These are phyloP conservation scores for Eutolmus rufibarbis DNA, from an alignment of 2,888 invertebrate species.

Conservation along the genomic window DNA sequence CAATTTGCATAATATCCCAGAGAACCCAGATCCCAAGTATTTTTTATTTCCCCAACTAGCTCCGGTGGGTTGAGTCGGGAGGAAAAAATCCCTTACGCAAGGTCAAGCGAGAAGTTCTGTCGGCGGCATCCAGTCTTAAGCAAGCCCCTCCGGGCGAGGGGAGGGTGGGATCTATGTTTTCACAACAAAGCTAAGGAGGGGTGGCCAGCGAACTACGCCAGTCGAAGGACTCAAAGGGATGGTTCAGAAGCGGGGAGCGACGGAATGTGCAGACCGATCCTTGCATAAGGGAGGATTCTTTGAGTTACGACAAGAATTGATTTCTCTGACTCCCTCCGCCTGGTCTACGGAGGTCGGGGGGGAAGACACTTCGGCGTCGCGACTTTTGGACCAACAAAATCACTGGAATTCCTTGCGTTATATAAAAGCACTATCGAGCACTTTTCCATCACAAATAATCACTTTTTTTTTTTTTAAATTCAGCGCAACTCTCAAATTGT, in stretches of 20 bases:
- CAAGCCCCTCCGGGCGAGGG: neutral
- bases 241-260: neutral
- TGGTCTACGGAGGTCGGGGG: neutral
- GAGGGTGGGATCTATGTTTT: neutral
- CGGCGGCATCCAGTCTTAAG: neutral
- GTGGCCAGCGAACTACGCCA: neutral
- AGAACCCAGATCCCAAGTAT: neutral
- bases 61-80: neutral
- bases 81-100: constrained; percentile 10
- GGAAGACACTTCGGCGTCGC: constrained; percentile 17
- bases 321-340: neutral
- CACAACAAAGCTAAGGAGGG: neutral
- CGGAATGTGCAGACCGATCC: neutral
- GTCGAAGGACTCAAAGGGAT: neutral
- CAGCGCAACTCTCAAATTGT: neutral
- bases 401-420: neutral
- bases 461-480: neutral
- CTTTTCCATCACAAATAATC: neutral
- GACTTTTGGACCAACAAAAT: constrained; percentile 16
- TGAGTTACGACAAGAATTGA: neutral
- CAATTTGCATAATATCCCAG: constrained; percentile 12
- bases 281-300: constrained; percentile 8
- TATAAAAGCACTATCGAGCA: neutral
- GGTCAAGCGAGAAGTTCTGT: constrained; percentile 1
- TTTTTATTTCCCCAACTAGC: neutral